Base-by-base conservation (phyloP, 1,140 invertebrate species). In the Uloborus diversus region DNA sequence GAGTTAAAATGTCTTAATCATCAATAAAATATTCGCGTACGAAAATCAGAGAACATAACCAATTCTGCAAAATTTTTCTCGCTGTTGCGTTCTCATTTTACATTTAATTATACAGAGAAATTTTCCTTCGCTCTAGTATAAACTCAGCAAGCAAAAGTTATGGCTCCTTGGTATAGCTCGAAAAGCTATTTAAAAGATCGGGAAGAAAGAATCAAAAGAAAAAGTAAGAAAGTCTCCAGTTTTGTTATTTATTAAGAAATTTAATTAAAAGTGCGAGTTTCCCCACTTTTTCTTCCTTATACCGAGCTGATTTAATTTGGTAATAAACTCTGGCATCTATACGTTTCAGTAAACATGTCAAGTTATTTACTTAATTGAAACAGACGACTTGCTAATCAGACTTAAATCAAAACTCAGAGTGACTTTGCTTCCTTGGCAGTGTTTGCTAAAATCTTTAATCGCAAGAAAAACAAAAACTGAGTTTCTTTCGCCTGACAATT, bases 371-470 rank as follows among this genome's bases (percentile, higher is more conserved):
- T 37, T 78, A 78, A 78, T 78, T 78, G 61, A 78, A 78, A 78
- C 61, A 78, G 73, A 65, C 73, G 73, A 78, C 14, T 27, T 78
- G 23, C 61, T 78, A 78, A 64, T 49, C 61, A 78, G 73, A 65
- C 73, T 56, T 78, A 78, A 78, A 78, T 78, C 73, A 78, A 66
- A 78, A 78, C 62, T 23, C n/a, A n/a, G n/a, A n/a, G n/a, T n/a
- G n/a, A n/a, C n/a, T n/a, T n/a, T n/a, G n/a, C n/a, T n/a, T n/a
- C n/a, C n/a, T n/a, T n/a, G n/a, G 17, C 59, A 30, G 14, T 66
- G 73, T 78, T 78, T 65, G 59, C 30, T 65, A 32, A 78, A 57
- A 14, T 37, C 49, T 56, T 56, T 78, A 78, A 78, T 78, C 49
- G 62, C 5, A 78, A 78, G 62, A 78, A 78, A 78, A 78, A 78